Evolutionary conservation across 2,113 vertebrate genomes (phyloP), one percentile per base, ranked within the genome.

Genomic region (Miniopterus natalensis): DNA sequence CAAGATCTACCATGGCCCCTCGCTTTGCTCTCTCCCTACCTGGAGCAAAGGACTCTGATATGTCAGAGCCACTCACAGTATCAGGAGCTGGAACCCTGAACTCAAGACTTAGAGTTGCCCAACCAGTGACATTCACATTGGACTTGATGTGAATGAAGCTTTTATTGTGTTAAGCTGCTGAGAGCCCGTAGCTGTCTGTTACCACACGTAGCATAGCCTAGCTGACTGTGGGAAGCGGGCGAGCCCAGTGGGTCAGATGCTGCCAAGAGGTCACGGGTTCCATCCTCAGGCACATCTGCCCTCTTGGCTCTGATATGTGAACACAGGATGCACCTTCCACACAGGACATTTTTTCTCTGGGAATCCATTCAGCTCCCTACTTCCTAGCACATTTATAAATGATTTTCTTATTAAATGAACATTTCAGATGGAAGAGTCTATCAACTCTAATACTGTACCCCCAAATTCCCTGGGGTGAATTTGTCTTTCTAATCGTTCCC

Each of bases 351-450:
- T 42, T 42, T 75, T 49, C 45, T 31, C 79, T 86, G 80, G 80
- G 65, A 84, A 68, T 70, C 66, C 23, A 57, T 57, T 75, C 80
- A 75, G 57, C 23, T 57, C 6, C 57, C 51, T 55, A 6, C 45
- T 61, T 84, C 20, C 61, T 25, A 88, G 45, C 3, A 71, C 47
- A 63, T 83, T 70, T 91, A 57, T 45, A 63, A 89, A 79, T 42
- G 11, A 57, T 78, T 94, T 92, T 70, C 57, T 94, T 17, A 70
- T 87, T 70, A 88, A 88, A 61, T 70, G 90, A 84, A 61, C 88
- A 66, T 70, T 93, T 25, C 63, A 65, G 47, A 31, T 79, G 61
- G 29, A 88, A 91, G 94, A 83, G 21, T 13, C 45, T 27, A 61
- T 49, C 15, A 49, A 27, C 91, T 29, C 29, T 89, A 71, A 55